Percentiles rank a stretch among this genome's conserved stretches.
phyloP scores from a whole-genome alignment of 2,797 vertebrate species.

The Danio albolineatus region DNA sequence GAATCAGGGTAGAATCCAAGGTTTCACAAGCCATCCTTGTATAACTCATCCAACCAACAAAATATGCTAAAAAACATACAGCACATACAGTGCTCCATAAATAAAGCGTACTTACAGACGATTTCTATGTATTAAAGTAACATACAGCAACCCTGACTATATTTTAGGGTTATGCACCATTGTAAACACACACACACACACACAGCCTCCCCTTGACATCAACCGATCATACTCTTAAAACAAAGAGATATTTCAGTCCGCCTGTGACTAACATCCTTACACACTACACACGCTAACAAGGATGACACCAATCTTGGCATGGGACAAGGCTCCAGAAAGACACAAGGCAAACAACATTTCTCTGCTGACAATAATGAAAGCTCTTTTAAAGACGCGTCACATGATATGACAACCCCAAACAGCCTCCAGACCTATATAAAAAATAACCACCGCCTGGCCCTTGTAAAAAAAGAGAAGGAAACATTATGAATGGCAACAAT shows the following conservation, averaged over 20 bases:
- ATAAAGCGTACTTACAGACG: neutral
- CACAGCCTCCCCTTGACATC: neutral
- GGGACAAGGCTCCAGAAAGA: slow-evolving; percentile 30
- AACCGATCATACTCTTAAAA: slow-evolving; percentile 25
- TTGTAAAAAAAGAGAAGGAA: slow-evolving; percentile 2
- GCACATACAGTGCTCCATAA: neutral
- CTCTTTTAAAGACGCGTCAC: slow-evolving; percentile 29
- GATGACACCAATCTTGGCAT: slow-evolving; percentile 48
- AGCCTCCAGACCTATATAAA: slow-evolving; percentile 18
- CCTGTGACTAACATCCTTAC: slow-evolving; percentile 53
- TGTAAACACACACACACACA: neutral
- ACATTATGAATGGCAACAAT: neutral
- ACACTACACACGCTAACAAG: slow-evolving; percentile 37
- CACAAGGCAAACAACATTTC: neutral
- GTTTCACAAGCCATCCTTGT: neutral
- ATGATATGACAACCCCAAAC: slow-evolving; percentile 25
- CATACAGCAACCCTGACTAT: neutral
- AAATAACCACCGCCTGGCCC: neutral
- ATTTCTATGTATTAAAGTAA: neutral
- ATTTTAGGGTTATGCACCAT: neutral
- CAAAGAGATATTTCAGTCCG: slow-evolving; percentile 49
- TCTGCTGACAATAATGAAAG: slow-evolving; percentile 38
- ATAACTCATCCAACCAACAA: neutral
- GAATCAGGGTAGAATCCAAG: neutral
- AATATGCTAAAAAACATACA: neutral